A percentile compares a stretch with the other conserved stretches of the same genome.
These are phyloP conservation scores for Sitobion miscanthi DNA, from an alignment of 1,140 invertebrate genomes.

Conservation along the genomic window DNA sequence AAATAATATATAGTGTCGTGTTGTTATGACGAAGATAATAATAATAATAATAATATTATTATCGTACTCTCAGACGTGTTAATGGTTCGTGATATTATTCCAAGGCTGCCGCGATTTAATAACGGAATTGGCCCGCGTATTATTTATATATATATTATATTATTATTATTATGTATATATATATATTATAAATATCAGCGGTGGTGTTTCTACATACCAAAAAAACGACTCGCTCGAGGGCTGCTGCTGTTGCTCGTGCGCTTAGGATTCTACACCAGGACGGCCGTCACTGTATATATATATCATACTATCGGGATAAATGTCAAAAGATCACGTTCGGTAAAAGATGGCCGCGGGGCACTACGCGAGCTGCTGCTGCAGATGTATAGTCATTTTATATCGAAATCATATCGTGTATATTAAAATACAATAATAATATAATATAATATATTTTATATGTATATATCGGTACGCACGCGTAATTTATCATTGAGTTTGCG, in stretches of 20 bases:
- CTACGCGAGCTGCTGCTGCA: neutral
- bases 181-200: neutral
- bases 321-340: constrained; percentile 12
- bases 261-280: neutral
- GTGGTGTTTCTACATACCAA: neutral
- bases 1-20: neutral
- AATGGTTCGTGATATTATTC: neutral
- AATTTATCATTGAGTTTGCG: neutral
- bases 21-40: neutral
- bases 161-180: neutral
- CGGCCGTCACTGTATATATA: neutral
- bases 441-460: neutral
- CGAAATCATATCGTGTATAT: neutral
- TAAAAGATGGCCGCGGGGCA: neutral
- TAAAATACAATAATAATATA: neutral
- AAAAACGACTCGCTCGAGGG: constrained; percentile 32
- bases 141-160: neutral
- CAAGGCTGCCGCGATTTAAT: neutral
- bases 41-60: neutral
- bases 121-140: neutral
- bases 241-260: neutral
- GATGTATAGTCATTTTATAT: constrained; percentile 1
- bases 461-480: neutral
- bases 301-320: neutral
- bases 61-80: neutral